Evolutionary conservation across 2,888 invertebrate genomes (phyloP).

Genomic region (Uropetala carovei): DNA sequence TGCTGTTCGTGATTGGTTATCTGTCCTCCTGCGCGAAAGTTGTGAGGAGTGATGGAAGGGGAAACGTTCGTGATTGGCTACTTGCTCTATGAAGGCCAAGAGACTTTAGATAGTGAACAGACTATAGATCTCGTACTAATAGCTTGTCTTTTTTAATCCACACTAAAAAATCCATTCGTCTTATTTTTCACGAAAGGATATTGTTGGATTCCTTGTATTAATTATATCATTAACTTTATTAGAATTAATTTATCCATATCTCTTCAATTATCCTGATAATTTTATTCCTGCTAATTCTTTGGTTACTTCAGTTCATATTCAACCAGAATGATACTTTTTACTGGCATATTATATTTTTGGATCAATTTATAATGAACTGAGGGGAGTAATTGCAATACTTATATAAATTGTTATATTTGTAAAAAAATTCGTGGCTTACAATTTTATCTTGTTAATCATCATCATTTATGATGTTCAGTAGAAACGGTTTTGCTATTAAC

Average conservation of each 20-base stretch:
- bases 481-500: constrained; percentile 80
- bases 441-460: constrained; percentile 77
- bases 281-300: constrained; percentile 84
- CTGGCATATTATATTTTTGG: constrained; percentile 90
- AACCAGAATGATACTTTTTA: constrained; percentile 91
- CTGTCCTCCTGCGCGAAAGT: too few species aligned
- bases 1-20: too few species aligned
- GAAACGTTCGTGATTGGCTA: too few species aligned
- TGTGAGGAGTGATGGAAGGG: too few species aligned
- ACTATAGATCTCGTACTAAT: too few species aligned
- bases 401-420: constrained; percentile 82
- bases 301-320: constrained; percentile 85
- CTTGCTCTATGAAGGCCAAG: too few species aligned
- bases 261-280: constrained; percentile 83
- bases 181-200: constrained; percentile 82
- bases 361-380: constrained; percentile 88
- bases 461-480: constrained; percentile 78
- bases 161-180: constrained; percentile 82
- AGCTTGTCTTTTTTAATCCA: too few species aligned
- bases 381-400: constrained; percentile 83
- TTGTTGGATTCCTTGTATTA: constrained; percentile 80
- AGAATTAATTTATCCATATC: constrained; percentile 77
- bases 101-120: too few species aligned
- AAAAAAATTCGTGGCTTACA: constrained; percentile 79
- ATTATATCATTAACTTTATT: constrained; percentile 77